Evolutionary conservation across 2,113 vertebrate genomes (phyloP).

Genomic region (Strix uralensis): DNA sequence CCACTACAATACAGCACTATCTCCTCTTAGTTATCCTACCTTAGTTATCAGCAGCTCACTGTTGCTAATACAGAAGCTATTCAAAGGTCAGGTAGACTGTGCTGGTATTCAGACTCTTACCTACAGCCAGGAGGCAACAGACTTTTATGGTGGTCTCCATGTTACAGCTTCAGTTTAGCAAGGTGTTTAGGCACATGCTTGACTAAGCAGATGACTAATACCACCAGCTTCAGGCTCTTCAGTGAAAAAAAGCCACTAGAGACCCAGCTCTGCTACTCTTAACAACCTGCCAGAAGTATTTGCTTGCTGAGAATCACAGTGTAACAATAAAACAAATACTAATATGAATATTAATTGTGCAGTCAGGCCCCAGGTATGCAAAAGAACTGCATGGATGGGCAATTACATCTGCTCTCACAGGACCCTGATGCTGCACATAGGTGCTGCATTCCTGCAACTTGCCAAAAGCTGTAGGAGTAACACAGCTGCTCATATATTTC

Average conservation of each 20-base stretch:
- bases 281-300: not conserved
- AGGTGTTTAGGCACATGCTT: not conserved
- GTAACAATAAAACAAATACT: not conserved
- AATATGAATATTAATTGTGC: not conserved
- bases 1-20: not conserved
- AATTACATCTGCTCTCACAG: not conserved
- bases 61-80: not conserved
- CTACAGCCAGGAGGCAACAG: not conserved
- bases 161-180: not conserved
- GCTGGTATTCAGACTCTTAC: not conserved
- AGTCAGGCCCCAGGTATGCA: not conserved
- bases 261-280: not conserved
- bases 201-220: not conserved
- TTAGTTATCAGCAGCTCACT: not conserved
- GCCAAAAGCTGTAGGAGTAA: constrained; percentile 27
- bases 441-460: constrained; percentile 4
- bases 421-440: not conserved
- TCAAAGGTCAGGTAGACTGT: not conserved
- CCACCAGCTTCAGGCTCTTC: not conserved
- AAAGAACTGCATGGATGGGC: not conserved
- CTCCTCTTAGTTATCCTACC: not conserved
- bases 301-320: not conserved
- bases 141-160: not conserved
- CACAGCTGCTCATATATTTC: constrained; percentile 40
- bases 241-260: not conserved